These are phyloP conservation scores for Pterocles orientalis DNA, from an alignment of 2,113 vertebrate species.

Conservation along the genomic window DNA sequence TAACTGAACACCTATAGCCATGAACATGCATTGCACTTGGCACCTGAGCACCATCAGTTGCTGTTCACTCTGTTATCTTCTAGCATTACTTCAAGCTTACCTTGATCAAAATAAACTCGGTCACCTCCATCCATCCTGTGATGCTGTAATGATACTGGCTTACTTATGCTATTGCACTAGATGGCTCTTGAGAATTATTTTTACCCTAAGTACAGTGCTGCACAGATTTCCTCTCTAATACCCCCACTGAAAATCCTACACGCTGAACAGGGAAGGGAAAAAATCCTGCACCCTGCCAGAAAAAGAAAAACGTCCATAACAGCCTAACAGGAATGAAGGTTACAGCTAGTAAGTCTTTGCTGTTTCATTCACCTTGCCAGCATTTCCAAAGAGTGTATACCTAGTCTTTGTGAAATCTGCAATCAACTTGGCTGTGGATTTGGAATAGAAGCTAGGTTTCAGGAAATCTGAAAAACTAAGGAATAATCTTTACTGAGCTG, in stretches of 20 bases:
- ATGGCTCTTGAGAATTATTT: not conserved
- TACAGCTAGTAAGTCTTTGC: not conserved
- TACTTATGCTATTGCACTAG: not conserved
- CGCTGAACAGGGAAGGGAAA: not conserved
- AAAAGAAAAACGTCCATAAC: not conserved
- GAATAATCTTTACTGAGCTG: not conserved
- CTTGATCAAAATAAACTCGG: not conserved
- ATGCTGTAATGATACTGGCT: not conserved
- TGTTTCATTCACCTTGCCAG: not conserved
- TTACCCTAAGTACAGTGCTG: not conserved
- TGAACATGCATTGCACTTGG: not conserved
- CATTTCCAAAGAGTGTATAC: not conserved
- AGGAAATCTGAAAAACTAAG: not conserved
- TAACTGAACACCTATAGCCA: not conserved
- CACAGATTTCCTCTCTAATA: not conserved
- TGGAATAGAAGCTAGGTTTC: not conserved
- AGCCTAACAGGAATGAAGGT: not conserved
- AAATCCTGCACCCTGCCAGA: not conserved
- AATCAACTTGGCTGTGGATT: not conserved
- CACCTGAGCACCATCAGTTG: not conserved
- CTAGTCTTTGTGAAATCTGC: not conserved
- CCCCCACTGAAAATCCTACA: not conserved
- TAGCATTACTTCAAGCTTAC: not conserved
- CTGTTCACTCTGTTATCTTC: not conserved
- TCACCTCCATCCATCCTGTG: not conserved